phyloP scores from a whole-genome alignment of 2,113 vertebrate species.

The Pica pica region DNA sequence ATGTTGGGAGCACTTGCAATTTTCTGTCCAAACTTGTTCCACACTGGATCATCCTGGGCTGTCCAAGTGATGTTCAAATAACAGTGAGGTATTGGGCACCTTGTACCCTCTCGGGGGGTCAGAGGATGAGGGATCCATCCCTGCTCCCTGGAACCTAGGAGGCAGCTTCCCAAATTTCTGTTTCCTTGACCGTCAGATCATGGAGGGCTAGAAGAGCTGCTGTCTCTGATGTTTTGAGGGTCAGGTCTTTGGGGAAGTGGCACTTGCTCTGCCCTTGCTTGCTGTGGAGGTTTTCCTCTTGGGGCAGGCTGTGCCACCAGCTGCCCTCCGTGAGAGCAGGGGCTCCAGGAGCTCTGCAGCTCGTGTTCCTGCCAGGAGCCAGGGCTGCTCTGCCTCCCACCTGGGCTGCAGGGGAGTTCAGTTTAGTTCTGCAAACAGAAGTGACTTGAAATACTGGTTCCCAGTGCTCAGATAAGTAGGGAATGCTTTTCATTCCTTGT shows the following conservation, averaged over 20 bases:
- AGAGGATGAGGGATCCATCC: not conserved
- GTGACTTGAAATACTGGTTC: slow-evolving; percentile 56
- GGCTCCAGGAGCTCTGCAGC: not conserved
- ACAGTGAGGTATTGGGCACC: not conserved
- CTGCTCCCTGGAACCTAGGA: not conserved
- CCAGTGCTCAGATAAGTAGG: not conserved
- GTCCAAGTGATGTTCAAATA: not conserved
- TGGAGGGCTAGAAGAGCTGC: not conserved
- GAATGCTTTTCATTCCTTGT: slow-evolving; percentile 16
- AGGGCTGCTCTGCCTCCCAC: slow-evolving; percentile 29
- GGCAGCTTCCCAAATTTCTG: not conserved
- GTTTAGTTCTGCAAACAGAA: slow-evolving; percentile 51
- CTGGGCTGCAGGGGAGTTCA: slow-evolving; percentile 4
- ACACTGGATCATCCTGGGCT: not conserved
- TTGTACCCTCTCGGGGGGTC: not conserved
- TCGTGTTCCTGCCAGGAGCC: not conserved
- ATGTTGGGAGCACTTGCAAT: not conserved
- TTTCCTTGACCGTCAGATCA: not conserved
- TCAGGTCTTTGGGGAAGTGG: not conserved
- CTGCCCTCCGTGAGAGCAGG: fast-evolving
- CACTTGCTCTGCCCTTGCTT: not conserved
- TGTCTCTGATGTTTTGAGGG: not conserved
- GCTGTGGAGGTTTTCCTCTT: not conserved
- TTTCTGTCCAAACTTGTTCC: not conserved
- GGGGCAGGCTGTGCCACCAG: not conserved